Evolutionary conservation across 1,140 invertebrate species (phyloP), one percentile per base, ranked within the genome.

Genomic region (Mesaphorura yosii): DNA sequence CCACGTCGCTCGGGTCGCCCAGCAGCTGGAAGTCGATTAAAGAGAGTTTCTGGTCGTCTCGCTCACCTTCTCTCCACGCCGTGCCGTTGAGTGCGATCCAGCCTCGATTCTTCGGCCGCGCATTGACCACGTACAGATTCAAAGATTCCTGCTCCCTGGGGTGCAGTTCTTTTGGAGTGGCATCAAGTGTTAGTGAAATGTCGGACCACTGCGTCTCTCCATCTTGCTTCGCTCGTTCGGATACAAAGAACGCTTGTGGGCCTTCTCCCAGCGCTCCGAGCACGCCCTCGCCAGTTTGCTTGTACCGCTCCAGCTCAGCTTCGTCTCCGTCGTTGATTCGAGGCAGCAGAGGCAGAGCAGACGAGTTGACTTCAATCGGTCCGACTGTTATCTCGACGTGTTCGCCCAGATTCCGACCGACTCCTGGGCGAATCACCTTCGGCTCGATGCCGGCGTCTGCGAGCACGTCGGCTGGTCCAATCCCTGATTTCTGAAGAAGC

Each of bases 401-500:
- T 25, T 56, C 54, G 25, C 39, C 41, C 22, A 56, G n/a, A 51
- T 71, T 70, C 6, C 64, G 52, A 0, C 71, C 71, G 7, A 72
- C 71, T n/a, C n/a, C n/a, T 0, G 70, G 69, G n/a, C 71, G 56
- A 47, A 70, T 65, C 2, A 48, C 47, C 10, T 53, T 38, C 2
- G 56, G 14, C 1, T 48, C 44, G 31, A 62, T 62, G n/a, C n/a
- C n/a, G n/a, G n/a, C n/a, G n/a, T n/a, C n/a, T n/a, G n/a, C n/a
- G n/a, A n/a, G n/a, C n/a, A n/a, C n/a, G n/a, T n/a, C n/a, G n/a
- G n/a, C n/a, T 3, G 51, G 51, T 5, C 51, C 51, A 10, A 53
- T 31, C 28, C 51, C 51, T 17, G 23, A 29, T 31, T 23, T 22
- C 23, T 46, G 29, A 2, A 53, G 28, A 22, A 53, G 14, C 14